These are phyloP conservation scores for Hemistola chrysoprasaria DNA, from an alignment of 2,888 invertebrate species.

Conservation along the genomic window DNA sequence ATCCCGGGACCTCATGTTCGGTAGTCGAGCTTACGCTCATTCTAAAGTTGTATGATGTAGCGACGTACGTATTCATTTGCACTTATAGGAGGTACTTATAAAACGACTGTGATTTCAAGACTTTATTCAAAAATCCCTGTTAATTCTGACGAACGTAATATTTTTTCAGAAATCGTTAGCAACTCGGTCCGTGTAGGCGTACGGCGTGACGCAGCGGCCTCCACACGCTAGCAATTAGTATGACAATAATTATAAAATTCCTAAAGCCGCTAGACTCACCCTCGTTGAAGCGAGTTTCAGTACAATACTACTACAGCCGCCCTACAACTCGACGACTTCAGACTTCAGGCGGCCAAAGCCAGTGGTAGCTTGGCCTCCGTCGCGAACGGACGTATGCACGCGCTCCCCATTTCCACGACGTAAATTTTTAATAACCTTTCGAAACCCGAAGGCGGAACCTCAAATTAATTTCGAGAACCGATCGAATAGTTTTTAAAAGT, in stretches of 20 bases:
- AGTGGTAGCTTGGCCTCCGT: constrained; percentile 36
- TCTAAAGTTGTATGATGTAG: too few species aligned
- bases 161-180: too few species aligned
- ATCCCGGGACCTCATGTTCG: too few species aligned
- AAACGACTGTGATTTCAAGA: too few species aligned
- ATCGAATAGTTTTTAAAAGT: constrained; percentile 32
- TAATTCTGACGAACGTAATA: too few species aligned
- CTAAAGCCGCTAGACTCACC: background rate
- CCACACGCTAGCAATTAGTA: constrained; percentile 3
- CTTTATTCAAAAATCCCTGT: too few species aligned
- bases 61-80: too few species aligned
- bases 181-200: too few species aligned
- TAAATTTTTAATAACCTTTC: constrained; percentile 69
- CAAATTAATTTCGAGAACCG: constrained; percentile 38
- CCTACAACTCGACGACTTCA: constrained; percentile 24
- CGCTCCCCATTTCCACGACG: constrained; percentile 32
- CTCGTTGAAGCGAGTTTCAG: constrained; percentile 16
- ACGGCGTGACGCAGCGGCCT: background rate
- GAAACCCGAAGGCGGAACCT: constrained; percentile 43
- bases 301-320: constrained; percentile 29
- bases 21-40: too few species aligned
- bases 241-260: background rate
- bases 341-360: constrained; percentile 29
- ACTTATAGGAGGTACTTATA: too few species aligned
- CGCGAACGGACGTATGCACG: constrained; percentile 30